Percentiles rank a stretch among this genome's conserved stretches.
These are phyloP conservation scores for Melinaea marsaeus DNA, from an alignment of 2,888 invertebrate genomes.

Conservation along the genomic window DNA sequence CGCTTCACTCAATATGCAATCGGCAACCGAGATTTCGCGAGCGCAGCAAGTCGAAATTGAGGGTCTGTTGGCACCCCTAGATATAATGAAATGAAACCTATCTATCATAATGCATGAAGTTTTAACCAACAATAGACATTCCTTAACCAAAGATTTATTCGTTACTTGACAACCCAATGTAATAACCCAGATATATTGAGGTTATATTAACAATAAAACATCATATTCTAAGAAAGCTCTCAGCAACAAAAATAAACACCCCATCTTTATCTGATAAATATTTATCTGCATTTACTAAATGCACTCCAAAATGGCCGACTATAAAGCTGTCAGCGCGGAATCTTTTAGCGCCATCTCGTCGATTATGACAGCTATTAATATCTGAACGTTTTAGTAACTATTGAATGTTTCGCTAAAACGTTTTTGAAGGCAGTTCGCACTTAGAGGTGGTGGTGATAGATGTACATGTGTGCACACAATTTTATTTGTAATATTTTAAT, in stretches of 20 bases:
- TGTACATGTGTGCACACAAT: conserved; percentile 45
- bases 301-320: conserved; percentile 62
- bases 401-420: conserved; percentile 42
- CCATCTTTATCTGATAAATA: conserved; percentile 62
- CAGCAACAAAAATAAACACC: conserved; percentile 58
- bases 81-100: no score
- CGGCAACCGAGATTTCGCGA: no score
- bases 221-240: conserved; percentile 33
- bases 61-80: no score
- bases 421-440: conserved; percentile 49
- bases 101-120: no score
- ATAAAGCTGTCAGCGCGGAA: conserved; percentile 66
- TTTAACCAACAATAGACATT: no score
- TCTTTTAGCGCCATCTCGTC: conserved; percentile 64
- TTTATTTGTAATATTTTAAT: no score
- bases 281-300: conserved; percentile 75
- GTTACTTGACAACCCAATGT: conserved; percentile 11
- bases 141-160: background rate
- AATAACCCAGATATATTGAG: conserved; percentile 14
- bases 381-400: conserved; percentile 16
- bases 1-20: no score
- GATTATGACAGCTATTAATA: conserved; percentile 54
- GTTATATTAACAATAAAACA: conserved; percentile 11
- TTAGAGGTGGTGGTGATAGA: conserved; percentile 59
- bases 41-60: no score